Conservation (phyloP, 2,797 vertebrate species). For the Semotilus atromaculatus region DNA sequence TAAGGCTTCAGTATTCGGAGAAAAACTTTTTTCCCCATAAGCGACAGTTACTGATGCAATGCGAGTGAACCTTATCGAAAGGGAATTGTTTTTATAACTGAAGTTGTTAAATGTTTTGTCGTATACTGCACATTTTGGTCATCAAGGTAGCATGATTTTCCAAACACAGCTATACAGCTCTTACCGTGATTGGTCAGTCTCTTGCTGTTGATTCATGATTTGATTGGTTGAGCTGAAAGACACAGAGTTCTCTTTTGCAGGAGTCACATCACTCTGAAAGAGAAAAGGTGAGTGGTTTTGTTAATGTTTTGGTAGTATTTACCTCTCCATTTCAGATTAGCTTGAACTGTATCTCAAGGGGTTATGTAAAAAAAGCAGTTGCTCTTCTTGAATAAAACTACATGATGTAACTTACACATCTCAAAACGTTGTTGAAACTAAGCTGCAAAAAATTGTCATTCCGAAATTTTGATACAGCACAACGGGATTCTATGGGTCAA, state of each 20-base stretch:
- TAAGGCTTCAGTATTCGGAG: too few relatives aligned
- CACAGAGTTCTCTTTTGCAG: slow-evolving; percentile 74
- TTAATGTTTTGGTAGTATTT: neutral
- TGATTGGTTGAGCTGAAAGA: slow-evolving; percentile 71
- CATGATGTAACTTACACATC: neutral
- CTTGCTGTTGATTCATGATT: slow-evolving; percentile 61
- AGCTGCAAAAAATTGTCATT: neutral
- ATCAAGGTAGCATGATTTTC: neutral
- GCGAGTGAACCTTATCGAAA: too few relatives aligned
- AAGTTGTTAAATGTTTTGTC: neutral
- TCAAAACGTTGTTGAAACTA: neutral
- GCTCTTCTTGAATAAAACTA: neutral
- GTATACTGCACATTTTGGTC: neutral
- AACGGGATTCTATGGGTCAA: neutral
- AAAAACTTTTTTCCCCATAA: too few relatives aligned
- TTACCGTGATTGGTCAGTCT: slow-evolving; percentile 72
- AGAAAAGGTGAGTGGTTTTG: neutral
- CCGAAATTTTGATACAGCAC: neutral
- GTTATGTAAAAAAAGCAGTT: neutral
- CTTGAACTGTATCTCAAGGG: neutral
- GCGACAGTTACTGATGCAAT: too few relatives aligned
- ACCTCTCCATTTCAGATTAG: neutral
- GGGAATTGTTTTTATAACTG: neutral
- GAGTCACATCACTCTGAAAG: slow-evolving; percentile 68
- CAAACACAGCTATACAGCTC: neutral